Base-by-base conservation (phyloP, 2,888 invertebrate genomes). In the Cataglyphis albicans region DNA sequence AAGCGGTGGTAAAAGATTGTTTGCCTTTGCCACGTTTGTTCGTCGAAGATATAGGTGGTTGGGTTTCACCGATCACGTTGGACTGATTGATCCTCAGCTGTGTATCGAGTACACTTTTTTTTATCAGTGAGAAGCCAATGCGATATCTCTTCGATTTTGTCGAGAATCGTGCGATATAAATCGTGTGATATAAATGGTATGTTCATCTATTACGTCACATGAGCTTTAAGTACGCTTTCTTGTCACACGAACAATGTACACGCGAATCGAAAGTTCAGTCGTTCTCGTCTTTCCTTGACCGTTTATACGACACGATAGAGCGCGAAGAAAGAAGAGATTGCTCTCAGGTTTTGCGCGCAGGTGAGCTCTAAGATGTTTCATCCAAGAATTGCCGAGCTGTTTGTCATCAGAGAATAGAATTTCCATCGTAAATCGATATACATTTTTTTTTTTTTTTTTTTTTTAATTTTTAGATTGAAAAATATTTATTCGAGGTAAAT, bases 31-130 rank as follows among this genome's bases (percentile, higher is more conserved):
- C 48, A 6, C 48, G 48, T 48, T 48, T 52, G 52, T 52, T 52
- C 52, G 52, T n/a, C 52, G 35, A 55, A 68, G n/a, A n/a, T 29
- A 73, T 29, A 73, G 44, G n/a, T 48, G 61, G 44, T 29, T 63
- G n/a, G 41, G 48, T 52, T 44, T 29, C 73, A 25, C 73, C 6
- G 61, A n/a, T 61, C 73, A 44, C 73, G 73, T 61, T n/a, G 29
- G 29, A 3, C 12, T 48, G 74, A 21, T 48, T 74, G 63, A 74
- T 41, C 25, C 41, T 72, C 57, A 12, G 25, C 29, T 44, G 44
- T 73, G 41, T 61, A 73, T 61, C 73, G 41, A 38, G 73, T 59
- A n/a, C 38, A 73, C 59, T 44, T 61, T 44, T 29, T 44, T 61
- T 44, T 29, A 41, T 15, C 29, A 41, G 59, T 15, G 18, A 12